Conservation (phyloP, 2,113 vertebrate genomes). For the Aspiorhynchus laticeps region DNA sequence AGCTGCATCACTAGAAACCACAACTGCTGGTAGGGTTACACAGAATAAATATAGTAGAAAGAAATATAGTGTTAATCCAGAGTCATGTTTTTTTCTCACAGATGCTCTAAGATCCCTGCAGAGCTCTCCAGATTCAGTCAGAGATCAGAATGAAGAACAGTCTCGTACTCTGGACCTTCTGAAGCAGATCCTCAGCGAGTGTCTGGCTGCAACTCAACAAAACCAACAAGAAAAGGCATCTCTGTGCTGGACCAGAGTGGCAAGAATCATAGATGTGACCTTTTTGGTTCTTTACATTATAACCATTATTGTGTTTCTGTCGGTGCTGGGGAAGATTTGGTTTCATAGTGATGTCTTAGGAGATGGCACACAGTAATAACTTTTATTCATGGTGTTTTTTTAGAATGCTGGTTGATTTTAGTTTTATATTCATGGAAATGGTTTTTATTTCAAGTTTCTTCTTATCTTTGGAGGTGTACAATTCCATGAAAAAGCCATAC, state of each 20-base stretch:
- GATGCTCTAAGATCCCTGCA: background rate
- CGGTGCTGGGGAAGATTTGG: background rate
- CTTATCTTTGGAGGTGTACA: too few relatives aligned
- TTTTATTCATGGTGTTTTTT: too few relatives aligned
- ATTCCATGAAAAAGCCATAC: too few relatives aligned
- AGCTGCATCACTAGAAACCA: background rate
- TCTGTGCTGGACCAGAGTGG: background rate
- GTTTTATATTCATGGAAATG: too few relatives aligned
- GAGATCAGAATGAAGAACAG: background rate
- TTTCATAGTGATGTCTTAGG: background rate
- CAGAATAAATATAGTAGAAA: too few relatives aligned
- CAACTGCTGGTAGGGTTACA: background rate
- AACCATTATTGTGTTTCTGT: background rate
- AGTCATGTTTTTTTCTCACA: background rate
- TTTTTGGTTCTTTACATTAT: background rate
- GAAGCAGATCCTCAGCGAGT: slow-evolving; percentile 4
- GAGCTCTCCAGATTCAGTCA: background rate
- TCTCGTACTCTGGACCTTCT: background rate
- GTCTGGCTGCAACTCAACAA: background rate
- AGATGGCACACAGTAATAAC: background rate
- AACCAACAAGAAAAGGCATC: background rate
- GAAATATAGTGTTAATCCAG: background rate
- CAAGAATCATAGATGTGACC: background rate
- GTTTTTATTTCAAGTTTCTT: too few relatives aligned
- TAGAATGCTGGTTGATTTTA: too few relatives aligned